phyloP scores from a whole-genome alignment of 2,888 invertebrate species.

The Sicus ferrugineus region DNA sequence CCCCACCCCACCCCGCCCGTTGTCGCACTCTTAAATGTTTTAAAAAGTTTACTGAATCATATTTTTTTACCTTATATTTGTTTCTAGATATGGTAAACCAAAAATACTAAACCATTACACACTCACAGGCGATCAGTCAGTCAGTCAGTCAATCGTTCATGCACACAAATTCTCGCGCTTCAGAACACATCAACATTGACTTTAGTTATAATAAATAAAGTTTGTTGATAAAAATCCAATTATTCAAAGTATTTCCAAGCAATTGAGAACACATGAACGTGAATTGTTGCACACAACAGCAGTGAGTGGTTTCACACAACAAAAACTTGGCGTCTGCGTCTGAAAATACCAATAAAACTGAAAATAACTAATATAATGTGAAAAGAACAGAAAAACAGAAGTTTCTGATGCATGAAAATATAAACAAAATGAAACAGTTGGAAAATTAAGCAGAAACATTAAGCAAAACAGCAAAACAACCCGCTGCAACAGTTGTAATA shows the following conservation, averaged over 20 bases:
- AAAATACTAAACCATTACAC: conserved; percentile 58
- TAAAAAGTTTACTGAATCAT: background rate
- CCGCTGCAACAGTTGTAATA: background rate
- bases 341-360: background rate
- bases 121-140: conserved; percentile 22
- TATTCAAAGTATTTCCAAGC: conserved; percentile 9
- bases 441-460: background rate
- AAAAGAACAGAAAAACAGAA: background rate
- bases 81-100: conserved; percentile 63
- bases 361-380: background rate
- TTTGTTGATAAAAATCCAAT: conserved; percentile 3
- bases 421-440: background rate
- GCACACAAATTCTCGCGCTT: background rate
- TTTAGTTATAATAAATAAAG: conserved; percentile 2
- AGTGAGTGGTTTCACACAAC: background rate
- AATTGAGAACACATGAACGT: background rate
- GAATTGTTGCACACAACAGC: background rate
- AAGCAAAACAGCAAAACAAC: background rate
- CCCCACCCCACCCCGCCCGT: too few relatives aligned
- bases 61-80: conserved; percentile 17
- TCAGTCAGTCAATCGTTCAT: background rate
- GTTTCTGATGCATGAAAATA: background rate
- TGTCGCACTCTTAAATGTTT: too few relatives aligned
- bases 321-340: too few relatives aligned
- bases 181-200: background rate